Evolutionary conservation across 2,797 vertebrate species (phyloP).

Genomic region (Gymnothorax reevesii): DNA sequence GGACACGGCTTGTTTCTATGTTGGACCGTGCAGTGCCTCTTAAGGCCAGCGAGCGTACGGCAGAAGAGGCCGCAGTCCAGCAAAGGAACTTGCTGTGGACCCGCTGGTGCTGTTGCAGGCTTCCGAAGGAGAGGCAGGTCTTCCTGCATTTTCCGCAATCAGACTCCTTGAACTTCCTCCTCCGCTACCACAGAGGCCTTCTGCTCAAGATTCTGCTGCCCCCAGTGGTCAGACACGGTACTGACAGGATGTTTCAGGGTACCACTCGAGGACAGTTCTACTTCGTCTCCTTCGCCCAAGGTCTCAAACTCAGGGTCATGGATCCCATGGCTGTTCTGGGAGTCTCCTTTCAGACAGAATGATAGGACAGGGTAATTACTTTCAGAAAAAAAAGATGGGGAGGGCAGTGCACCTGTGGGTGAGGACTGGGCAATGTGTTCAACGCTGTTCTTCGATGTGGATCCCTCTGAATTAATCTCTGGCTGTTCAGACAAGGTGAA

Average conservation of each 20-base stretch:
- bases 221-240: not conserved
- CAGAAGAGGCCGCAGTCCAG: not conserved
- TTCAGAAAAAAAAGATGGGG: not conserved
- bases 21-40: not conserved
- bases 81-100: not conserved
- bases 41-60: not conserved
- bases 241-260: not conserved
- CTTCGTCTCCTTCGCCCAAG: not conserved
- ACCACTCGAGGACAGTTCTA: not conserved
- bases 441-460: not conserved
- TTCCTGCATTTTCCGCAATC: conserved; percentile 3
- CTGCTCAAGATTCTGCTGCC: not conserved
- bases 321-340: not conserved
- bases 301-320: not conserved
- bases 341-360: not conserved
- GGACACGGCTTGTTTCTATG: not conserved
- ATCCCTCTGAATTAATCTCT: not conserved
- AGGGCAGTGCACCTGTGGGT: not conserved
- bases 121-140: not conserved
- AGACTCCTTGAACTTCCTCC: not conserved
- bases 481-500: not conserved
- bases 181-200: not conserved
- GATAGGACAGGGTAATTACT: not conserved
- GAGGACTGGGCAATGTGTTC: not conserved
- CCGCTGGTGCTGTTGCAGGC: not conserved